phyloP scores from a whole-genome alignment of 2,113 vertebrate species.

The Zosterops borbonicus region DNA sequence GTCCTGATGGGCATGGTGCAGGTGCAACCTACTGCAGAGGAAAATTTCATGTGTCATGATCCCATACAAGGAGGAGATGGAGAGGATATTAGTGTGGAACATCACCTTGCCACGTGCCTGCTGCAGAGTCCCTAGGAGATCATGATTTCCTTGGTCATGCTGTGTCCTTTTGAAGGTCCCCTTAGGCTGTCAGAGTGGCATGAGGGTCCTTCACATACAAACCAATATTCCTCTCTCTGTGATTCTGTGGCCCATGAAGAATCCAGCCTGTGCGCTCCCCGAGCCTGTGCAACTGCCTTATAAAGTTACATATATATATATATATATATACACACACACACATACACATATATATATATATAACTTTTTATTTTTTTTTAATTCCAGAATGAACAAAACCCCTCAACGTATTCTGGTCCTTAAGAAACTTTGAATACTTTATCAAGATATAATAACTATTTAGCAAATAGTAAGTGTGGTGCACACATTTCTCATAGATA shows the following conservation, averaged over 20 bases:
- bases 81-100: background rate
- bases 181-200: background rate
- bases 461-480: background rate
- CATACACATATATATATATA: too few relatives aligned
- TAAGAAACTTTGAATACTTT: background rate
- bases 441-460: background rate
- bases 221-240: background rate
- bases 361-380: too few relatives aligned
- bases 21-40: background rate
- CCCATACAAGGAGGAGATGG: background rate
- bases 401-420: background rate
- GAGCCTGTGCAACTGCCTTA: background rate
- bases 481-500: background rate
- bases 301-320: background rate
- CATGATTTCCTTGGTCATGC: background rate
- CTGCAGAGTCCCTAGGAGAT: background rate
- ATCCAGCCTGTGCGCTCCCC: background rate
- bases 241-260: background rate
- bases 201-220: background rate
- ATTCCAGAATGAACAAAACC: background rate
- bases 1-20: slow-evolving; percentile 1
- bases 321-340: background rate
- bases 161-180: background rate
- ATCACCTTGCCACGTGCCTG: background rate
- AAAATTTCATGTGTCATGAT: background rate